These are phyloP conservation scores for Tachina fera DNA, from an alignment of 2,888 invertebrate genomes.

Conservation along the genomic window DNA sequence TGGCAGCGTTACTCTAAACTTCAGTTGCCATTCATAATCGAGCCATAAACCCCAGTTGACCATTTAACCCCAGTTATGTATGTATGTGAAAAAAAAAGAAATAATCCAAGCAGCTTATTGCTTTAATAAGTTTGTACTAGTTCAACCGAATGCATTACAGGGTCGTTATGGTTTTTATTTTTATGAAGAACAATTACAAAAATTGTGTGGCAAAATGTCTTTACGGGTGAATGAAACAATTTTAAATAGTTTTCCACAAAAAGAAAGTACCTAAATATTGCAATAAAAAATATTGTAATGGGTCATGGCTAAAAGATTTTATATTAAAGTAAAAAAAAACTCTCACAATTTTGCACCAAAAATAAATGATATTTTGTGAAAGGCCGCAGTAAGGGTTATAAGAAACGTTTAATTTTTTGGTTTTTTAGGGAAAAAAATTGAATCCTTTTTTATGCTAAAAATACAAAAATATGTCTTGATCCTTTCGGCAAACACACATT, in stretches of 20 bases:
- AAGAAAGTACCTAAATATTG: conserved; percentile 42
- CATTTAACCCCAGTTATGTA: conserved; percentile 56
- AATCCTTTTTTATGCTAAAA: conserved; percentile 67
- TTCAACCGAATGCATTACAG: conserved; percentile 41
- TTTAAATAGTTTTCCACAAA: conserved; percentile 54
- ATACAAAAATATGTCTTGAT: conserved; percentile 73
- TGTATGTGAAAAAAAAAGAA: conserved; percentile 7
- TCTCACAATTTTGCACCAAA: conserved; percentile 76
- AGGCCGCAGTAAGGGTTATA: conserved; percentile 65
- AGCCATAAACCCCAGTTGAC: conserved; percentile 46
- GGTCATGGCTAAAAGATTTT: conserved; percentile 53
- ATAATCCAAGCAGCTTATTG: conserved; percentile 24
- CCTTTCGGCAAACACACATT: conserved; percentile 72
- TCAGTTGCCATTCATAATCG: too few species aligned
- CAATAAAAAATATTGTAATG: conserved; percentile 43
- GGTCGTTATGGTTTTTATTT: conserved; percentile 65
- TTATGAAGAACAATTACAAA: conserved; percentile 6
- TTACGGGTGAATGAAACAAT: conserved; percentile 70
- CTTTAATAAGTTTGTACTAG: conserved; percentile 57
- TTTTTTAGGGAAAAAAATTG: conserved; percentile 63
- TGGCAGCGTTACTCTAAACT: too few species aligned
- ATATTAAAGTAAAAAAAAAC: conserved; percentile 78
- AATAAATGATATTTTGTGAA: conserved; percentile 54
- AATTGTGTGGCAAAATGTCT: conserved; percentile 68
- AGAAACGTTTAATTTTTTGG: conserved; percentile 19